Evolutionary conservation across 2,113 vertebrate species (phyloP).

Genomic region (Lepus timidus): DNA sequence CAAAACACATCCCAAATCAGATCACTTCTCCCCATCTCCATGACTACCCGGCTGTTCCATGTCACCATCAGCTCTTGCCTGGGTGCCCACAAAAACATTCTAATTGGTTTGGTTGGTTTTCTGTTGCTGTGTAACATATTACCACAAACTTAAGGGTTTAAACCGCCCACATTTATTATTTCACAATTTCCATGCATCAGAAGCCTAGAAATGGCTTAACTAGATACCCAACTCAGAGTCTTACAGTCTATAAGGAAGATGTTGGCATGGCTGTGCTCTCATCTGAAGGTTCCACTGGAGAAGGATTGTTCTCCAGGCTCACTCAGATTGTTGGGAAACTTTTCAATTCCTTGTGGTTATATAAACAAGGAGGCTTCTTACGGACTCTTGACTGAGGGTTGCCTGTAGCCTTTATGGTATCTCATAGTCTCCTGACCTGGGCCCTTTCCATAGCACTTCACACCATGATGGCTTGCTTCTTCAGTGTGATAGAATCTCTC

Average conservation of each 20-base stretch:
- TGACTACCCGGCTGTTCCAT: not conserved
- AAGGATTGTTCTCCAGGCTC: not conserved
- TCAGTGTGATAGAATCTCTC: not conserved
- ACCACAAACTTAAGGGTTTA: not conserved
- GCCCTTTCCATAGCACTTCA: not conserved
- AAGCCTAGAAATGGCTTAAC: not conserved
- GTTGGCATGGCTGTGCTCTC: not conserved
- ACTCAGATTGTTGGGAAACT: not conserved
- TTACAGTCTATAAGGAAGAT: not conserved
- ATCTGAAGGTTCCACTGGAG: not conserved
- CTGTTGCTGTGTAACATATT: constrained; percentile 29
- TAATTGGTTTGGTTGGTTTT: constrained; percentile 36
- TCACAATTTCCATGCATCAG: not conserved
- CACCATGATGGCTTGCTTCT: not conserved
- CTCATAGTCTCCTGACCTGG: not conserved
- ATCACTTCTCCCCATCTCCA: not conserved
- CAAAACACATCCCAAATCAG: constrained; percentile 35
- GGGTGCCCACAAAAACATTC: not conserved
- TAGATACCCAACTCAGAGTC: not conserved
- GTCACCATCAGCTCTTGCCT: not conserved
- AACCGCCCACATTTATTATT: not conserved
- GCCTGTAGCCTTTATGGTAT: not conserved
- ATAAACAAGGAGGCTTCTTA: not conserved
- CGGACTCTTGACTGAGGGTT: not conserved
- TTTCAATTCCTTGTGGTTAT: not conserved